Evolutionary conservation across 2,888 invertebrate genomes (phyloP).

Genomic region (Dasypogon diadema): DNA sequence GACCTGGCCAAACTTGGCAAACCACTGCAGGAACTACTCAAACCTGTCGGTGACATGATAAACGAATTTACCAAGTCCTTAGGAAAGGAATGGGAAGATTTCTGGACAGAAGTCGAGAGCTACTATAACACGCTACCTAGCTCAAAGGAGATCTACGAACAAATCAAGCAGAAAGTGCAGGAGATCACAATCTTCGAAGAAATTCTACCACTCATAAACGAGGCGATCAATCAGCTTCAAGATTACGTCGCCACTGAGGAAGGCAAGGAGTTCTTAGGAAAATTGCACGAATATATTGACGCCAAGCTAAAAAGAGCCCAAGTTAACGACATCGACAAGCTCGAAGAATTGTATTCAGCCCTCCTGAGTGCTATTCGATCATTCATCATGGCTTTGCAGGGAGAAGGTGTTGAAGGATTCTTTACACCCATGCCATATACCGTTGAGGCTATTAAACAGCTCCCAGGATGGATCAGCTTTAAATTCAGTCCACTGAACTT

Average conservation of each 20-base stretch:
- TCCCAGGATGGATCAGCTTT: constrained; percentile 73
- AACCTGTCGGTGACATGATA: constrained; percentile 63
- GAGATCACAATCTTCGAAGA: constrained; percentile 26
- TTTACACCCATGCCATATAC: constrained; percentile 64
- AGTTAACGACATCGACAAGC: constrained; percentile 74
- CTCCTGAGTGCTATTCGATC: constrained; percentile 73
- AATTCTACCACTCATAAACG: constrained; percentile 58
- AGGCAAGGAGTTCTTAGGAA: constrained; percentile 72
- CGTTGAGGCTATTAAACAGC: constrained; percentile 66
- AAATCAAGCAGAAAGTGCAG: constrained; percentile 56
- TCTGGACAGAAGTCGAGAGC: constrained; percentile 64
- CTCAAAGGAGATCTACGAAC: constrained; percentile 60
- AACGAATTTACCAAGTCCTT: constrained; percentile 69
- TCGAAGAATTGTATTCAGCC: constrained; percentile 74
- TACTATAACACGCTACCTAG: constrained; percentile 72
- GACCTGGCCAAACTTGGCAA: constrained; percentile 65
- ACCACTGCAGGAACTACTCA: constrained; percentile 65
- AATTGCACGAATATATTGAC: constrained; percentile 74
- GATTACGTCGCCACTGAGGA: constrained; percentile 76
- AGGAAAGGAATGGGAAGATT: constrained; percentile 59
- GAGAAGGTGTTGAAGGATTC: constrained; percentile 51
- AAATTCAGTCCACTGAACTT: constrained; percentile 74
- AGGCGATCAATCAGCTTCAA: constrained; percentile 71
- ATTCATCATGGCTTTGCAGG: constrained; percentile 54
- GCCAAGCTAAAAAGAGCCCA: constrained; percentile 73